These are phyloP conservation scores for Drepana falcataria DNA, from an alignment of 2,888 invertebrate species.

Conservation along the genomic window DNA sequence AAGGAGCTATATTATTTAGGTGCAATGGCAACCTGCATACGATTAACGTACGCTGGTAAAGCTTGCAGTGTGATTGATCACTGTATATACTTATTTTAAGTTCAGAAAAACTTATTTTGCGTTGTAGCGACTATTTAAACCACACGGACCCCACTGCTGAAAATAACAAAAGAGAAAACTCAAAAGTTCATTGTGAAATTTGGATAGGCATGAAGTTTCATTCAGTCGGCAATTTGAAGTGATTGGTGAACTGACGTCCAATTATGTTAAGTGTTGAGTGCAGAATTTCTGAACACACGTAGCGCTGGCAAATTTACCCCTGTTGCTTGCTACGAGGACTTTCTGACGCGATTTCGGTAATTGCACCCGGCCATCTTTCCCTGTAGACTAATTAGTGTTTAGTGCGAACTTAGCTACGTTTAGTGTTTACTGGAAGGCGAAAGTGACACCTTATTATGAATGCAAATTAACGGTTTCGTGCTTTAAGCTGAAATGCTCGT, in stretches of 20 bases:
- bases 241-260: not conserved
- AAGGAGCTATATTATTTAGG: too few relatives aligned
- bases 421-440: constrained; percentile 15
- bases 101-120: too few relatives aligned
- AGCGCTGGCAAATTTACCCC: constrained; percentile 9
- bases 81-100: too few relatives aligned
- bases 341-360: not conserved
- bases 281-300: not conserved
- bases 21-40: too few relatives aligned
- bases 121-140: too few relatives aligned
- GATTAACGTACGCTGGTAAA: too few relatives aligned
- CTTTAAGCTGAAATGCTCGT: not conserved
- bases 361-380: constrained; percentile 5
- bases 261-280: not conserved
- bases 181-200: too few relatives aligned
- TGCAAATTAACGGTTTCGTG: constrained; percentile 21
- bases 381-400: constrained; percentile 18
- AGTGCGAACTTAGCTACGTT: constrained; percentile 20
- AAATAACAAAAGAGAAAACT: too few relatives aligned
- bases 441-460: constrained; percentile 18
- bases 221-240: too few relatives aligned
- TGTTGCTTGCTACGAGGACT: constrained; percentile 6
- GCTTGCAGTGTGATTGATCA: too few relatives aligned
- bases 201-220: too few relatives aligned
- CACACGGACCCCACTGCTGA: too few relatives aligned